Conservation (phyloP, 1,140 invertebrate species). For the Lordiphosa collinella region DNA sequence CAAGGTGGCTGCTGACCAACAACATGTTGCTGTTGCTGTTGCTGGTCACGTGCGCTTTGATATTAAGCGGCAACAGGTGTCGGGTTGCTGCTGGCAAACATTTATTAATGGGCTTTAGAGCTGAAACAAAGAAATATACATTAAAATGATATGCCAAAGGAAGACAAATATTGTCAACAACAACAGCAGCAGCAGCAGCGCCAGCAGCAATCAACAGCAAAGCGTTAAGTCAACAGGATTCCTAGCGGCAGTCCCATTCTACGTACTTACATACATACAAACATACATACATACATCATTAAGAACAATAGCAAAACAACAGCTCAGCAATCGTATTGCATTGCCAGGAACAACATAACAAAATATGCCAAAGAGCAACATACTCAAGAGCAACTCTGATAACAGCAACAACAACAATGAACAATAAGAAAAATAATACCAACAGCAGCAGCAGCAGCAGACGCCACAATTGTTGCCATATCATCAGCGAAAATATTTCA, state of each 20-base stretch:
- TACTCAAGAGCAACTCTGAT: slow-evolving; percentile 17
- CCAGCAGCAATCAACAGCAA: background rate
- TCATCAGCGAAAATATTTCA: slow-evolving; percentile 24
- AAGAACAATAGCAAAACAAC: background rate
- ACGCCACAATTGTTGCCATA: background rate
- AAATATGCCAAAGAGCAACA: slow-evolving; percentile 11
- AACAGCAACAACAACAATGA: slow-evolving; percentile 18
- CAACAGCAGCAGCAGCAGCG: background rate
- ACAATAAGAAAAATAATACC: slow-evolving; percentile 37
- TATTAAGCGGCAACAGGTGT: slow-evolving; percentile 30
- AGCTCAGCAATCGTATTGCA: slow-evolving; percentile 19
- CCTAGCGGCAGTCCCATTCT: background rate
- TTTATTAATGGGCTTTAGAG: background rate
- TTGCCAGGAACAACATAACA: slow-evolving; percentile 6
- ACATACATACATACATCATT: too few species aligned
- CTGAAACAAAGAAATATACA: too few species aligned
- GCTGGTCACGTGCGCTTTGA: slow-evolving; percentile 53
- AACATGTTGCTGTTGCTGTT: slow-evolving; percentile 9
- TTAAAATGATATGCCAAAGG: too few species aligned
- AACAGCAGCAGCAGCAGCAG: too few species aligned
- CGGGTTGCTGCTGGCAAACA: background rate
- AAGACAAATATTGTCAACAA: too few species aligned
- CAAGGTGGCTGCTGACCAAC: slow-evolving; percentile 13
- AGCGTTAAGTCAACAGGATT: slow-evolving; percentile 12
- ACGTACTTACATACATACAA: too few species aligned